Evolutionary conservation across 2,113 vertebrate genomes (phyloP).

Genomic region (Oreochromis spilurus): DNA sequence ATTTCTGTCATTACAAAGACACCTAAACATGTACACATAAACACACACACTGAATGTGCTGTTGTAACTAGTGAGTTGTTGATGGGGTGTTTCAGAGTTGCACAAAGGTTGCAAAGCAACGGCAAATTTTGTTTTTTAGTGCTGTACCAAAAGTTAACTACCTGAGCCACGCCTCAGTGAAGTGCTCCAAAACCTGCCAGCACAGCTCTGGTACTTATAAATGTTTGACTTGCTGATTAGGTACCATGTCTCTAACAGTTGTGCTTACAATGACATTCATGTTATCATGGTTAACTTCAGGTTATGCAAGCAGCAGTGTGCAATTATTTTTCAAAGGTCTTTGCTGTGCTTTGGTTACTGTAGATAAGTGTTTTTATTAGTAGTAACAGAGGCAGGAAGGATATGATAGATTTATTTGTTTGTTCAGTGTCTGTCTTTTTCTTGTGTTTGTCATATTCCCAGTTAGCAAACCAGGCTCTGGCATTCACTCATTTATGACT

Average conservation of each 20-base stretch:
- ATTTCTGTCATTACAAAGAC: background rate
- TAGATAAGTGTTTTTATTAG: background rate
- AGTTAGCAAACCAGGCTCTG: background rate
- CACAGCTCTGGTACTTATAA: background rate
- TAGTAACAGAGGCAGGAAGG: background rate
- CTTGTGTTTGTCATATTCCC: background rate
- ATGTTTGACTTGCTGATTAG: conserved; percentile 17
- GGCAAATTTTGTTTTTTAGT: background rate
- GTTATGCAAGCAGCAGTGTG: conserved; percentile 12
- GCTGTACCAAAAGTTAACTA: background rate
- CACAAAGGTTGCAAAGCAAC: background rate
- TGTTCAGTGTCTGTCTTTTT: background rate
- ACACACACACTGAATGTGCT: background rate
- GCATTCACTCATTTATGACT: background rate
- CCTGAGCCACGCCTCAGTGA: background rate
- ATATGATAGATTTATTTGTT: background rate
- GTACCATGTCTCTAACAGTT: background rate
- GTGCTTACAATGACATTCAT: background rate
- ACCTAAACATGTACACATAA: background rate
- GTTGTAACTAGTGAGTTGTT: background rate
- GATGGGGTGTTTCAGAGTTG: background rate
- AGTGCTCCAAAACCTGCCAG: background rate
- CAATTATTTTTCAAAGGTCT: background rate
- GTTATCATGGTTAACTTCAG: conserved; percentile 11
- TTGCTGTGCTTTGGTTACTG: background rate